Percentiles rank a stretch among this genome's conserved stretches.
phyloP scores from a whole-genome alignment of 2,888 invertebrate species.

The Lacanobia wlatinum region DNA sequence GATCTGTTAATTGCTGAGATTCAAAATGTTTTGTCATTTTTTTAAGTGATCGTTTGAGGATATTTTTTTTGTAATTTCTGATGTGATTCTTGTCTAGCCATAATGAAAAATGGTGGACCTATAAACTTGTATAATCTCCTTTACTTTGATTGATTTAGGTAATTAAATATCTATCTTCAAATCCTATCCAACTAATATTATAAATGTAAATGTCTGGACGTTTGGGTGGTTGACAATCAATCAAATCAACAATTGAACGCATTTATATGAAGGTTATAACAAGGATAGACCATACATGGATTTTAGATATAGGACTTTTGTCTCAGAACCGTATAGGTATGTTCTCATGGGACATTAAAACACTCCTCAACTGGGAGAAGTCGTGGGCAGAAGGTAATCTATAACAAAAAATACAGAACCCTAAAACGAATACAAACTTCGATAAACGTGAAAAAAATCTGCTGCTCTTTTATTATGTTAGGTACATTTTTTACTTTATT shows the following conservation, averaged over 20 bases:
- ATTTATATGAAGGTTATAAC: neutral
- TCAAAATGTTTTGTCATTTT: neutral
- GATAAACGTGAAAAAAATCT: slow-evolving; percentile 23
- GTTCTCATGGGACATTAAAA: neutral
- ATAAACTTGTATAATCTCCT: neutral
- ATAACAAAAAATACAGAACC: slow-evolving; percentile 44
- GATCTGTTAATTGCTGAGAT: slow-evolving; percentile 6
- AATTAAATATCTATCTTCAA: neutral
- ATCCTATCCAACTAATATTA: neutral
- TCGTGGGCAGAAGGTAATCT: neutral
- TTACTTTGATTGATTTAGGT: neutral
- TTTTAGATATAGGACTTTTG: neutral
- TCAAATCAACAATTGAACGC: neutral
- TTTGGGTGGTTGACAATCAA: neutral
- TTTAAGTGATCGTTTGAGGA: neutral
- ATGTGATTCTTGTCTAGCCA: too few relatives aligned
- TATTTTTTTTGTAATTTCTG: neutral
- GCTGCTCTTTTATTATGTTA: slow-evolving; percentile 45
- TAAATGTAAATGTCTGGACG: too few relatives aligned
- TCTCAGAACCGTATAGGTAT: too few relatives aligned
- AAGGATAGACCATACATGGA: neutral
- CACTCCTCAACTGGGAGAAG: neutral
- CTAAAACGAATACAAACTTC: slow-evolving; percentile 2
- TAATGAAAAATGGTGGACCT: too few relatives aligned
- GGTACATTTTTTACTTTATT: slow-evolving; percentile 59